Percentiles rank a stretch among this genome's conserved stretches.
phyloP scores from a whole-genome alignment of 1,140 invertebrate genomes.

The Orchestia grillus region DNA sequence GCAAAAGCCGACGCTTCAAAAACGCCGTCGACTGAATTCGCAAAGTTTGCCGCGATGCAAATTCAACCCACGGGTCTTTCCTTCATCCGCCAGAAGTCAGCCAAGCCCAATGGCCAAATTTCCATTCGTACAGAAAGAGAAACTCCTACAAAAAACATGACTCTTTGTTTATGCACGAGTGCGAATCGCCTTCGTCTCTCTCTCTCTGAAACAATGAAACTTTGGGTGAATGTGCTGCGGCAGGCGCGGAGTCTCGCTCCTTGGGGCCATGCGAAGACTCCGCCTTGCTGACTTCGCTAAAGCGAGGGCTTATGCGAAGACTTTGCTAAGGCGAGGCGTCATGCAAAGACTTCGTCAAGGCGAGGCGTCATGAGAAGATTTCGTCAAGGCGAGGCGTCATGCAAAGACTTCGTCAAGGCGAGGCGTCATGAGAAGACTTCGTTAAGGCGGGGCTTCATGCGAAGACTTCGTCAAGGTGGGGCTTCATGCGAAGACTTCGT shows the following conservation, averaged over 20 bases:
- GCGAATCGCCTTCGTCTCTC: background rate
- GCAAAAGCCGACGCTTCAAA: background rate
- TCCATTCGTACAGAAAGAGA: background rate
- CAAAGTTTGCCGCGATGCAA: background rate
- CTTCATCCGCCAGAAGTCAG: background rate
- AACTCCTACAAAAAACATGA: constrained; percentile 9
- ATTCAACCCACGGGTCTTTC: background rate
- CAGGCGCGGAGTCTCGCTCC: background rate
- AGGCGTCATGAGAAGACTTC: too few relatives aligned
- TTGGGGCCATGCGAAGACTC: background rate
- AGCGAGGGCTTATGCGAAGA: too few relatives aligned
- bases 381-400: too few relatives aligned
- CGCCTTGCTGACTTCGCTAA: background rate
- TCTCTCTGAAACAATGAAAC: constrained; percentile 1
- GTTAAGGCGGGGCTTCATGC: background rate
- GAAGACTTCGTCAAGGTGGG: background rate
- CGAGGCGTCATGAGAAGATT: too few relatives aligned
- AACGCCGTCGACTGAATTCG: background rate
- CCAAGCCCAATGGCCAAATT: constrained; percentile 6
- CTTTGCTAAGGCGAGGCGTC: background rate
- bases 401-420: too few relatives aligned
- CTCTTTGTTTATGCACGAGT: constrained; percentile 7
- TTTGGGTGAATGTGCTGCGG: background rate
- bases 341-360: background rate
- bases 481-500: too few relatives aligned